Base-by-base conservation (phyloP, 64 coral and sea anemone genomes). In the Porites lutea region DNA sequence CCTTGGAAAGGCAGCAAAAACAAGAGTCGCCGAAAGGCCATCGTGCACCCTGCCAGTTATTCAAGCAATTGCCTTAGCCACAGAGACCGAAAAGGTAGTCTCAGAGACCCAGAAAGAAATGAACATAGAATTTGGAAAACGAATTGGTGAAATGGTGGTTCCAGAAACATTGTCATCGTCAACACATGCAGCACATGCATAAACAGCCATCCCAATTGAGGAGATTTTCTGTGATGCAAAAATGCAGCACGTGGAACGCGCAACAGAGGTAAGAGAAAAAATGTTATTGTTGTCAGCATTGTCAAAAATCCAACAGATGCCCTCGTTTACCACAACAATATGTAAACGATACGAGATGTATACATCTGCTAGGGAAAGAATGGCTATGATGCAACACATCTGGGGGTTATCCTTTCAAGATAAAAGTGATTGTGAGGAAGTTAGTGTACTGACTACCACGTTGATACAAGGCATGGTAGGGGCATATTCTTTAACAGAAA, bases 261-360 rank as follows among this genome's bases (percentile, higher is more conserved):
- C 61, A 64, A 64, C 61, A 64, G 61, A 64, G 61, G 61, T 4
- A 64, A 64, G 61, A 64, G 61, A 64, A 64, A 64, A 64, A 64
- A 64, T 64, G 61, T 64, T 64, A 64, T 64, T 64, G 61, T 64
- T 4, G 16, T 64, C 61, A 64, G 3, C 12, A 15, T 64, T 64
- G 61, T 64, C 61, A 64, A 64, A 72, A 72, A 72, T 72, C 69
- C 69, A 72, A 72, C 69, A 72, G 69, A 72, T 72, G 69, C 44
- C 69, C 69, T 72, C 22, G 69, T 72, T 72, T 72, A 27, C 69
- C 69, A 27, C 69, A 72, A 72, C 69, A 72, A 27, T 72, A 72
- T 72, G 23, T 72, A 72, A 72, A 43, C 16, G 65, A 67, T 72
- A 72, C 69, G 69, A 72, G 69, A 72, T 72, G 69, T 72, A 72